phyloP scores from a whole-genome alignment of 1,140 invertebrate genomes.

The Penaeus indicus region DNA sequence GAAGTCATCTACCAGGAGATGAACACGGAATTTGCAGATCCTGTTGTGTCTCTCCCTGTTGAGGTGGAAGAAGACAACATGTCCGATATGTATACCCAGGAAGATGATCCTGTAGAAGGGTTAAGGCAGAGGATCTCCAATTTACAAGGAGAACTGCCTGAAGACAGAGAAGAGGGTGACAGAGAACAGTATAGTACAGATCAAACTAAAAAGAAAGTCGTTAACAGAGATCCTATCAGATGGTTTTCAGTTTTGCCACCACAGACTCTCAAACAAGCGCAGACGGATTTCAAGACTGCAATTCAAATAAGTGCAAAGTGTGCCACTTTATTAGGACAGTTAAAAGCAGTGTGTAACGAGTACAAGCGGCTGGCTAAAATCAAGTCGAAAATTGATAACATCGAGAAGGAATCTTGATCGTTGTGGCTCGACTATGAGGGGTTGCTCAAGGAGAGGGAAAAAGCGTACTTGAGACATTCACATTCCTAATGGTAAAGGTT shows the following conservation, averaged over 20 bases:
- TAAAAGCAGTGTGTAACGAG: constrained; percentile 45
- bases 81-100: too few species aligned
- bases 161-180: constrained; percentile 22
- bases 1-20: constrained; percentile 47
- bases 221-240: constrained; percentile 48
- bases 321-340: constrained; percentile 39
- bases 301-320: constrained; percentile 37
- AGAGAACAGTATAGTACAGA: neutral
- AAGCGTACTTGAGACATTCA: too few species aligned
- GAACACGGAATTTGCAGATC: constrained; percentile 39
- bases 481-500: too few species aligned
- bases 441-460: too few species aligned
- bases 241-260: constrained; percentile 50
- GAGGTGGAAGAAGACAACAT: neutral
- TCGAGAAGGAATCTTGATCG: constrained; percentile 36
- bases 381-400: constrained; percentile 28
- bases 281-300: constrained; percentile 46
- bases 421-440: too few species aligned
- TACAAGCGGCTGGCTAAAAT: constrained; percentile 42
- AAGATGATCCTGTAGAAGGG: neutral
- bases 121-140: neutral
- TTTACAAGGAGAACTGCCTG: neutral
- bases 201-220: constrained; percentile 1
- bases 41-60: constrained; percentile 16
- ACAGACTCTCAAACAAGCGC: constrained; percentile 50